Percentiles rank a stretch among this genome's conserved stretches.
phyloP scores from a whole-genome alignment of 1,140 invertebrate species.

The Anoplolepis gracilipes region DNA sequence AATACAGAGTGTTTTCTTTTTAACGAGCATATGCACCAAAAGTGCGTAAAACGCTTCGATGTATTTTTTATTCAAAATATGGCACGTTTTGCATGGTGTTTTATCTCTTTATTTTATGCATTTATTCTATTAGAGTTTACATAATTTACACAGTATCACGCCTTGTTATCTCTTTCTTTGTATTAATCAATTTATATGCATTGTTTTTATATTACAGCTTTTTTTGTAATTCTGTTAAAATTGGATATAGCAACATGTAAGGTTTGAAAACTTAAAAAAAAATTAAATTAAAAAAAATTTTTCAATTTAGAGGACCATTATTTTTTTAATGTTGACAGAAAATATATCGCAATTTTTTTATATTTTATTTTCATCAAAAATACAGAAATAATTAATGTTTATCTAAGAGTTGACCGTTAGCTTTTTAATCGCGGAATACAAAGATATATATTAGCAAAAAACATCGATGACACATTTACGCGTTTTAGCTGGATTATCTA shows the following conservation, averaged over 20 bases:
- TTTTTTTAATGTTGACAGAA: background rate
- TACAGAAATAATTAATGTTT: background rate
- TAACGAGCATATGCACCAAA: background rate
- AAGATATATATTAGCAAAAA: background rate
- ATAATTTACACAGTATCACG: background rate
- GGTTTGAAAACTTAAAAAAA: background rate
- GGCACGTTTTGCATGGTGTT: background rate
- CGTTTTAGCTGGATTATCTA: background rate
- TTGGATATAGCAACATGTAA: background rate
- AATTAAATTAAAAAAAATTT: background rate
- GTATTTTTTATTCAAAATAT: constrained; percentile 4
- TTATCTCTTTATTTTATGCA: background rate
- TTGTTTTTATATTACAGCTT: background rate
- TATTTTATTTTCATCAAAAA: background rate
- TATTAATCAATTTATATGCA: background rate
- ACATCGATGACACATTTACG: background rate
- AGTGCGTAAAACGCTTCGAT: background rate
- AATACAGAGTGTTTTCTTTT: background rate
- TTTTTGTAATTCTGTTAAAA: background rate
- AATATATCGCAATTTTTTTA: background rate
- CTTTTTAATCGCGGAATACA: background rate
- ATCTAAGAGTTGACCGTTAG: background rate
- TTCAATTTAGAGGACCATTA: background rate
- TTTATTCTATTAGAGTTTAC: constrained; percentile 20
- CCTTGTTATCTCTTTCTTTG: background rate